A percentile compares a stretch with the other conserved stretches of the same genome.
Conservation (phyloP, 2,888 invertebrate genomes). For the Drosophila hamatofila region DNA sequence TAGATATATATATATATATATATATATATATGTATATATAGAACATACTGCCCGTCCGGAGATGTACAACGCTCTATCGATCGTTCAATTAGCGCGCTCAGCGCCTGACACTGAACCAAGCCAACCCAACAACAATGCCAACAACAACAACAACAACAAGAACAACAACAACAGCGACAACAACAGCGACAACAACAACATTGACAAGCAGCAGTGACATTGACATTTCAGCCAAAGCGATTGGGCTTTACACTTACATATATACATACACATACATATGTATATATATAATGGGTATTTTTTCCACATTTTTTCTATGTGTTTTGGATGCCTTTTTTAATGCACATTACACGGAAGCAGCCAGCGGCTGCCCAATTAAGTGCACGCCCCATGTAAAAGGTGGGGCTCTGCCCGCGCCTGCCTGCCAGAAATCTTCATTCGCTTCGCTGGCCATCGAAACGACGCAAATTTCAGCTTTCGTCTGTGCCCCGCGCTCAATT, state of each 20-base stretch:
- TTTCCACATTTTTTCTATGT: slow-evolving; percentile 25
- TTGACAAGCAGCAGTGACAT: slow-evolving; percentile 58
- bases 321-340: slow-evolving; percentile 42
- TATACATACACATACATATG: background rate
- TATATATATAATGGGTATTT: slow-evolving; percentile 14
- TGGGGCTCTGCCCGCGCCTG: slow-evolving; percentile 18
- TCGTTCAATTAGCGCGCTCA: slow-evolving; percentile 74
- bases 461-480: slow-evolving; percentile 29
- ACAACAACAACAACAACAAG: slow-evolving; percentile 17
- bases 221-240: slow-evolving; percentile 72
- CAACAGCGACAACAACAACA: background rate
- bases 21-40: slow-evolving; percentile 14
- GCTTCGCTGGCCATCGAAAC: slow-evolving; percentile 43
- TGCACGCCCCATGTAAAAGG: slow-evolving; percentile 44
- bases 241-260: slow-evolving; percentile 35
- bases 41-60: slow-evolving; percentile 24
- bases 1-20: background rate
- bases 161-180: slow-evolving; percentile 24
- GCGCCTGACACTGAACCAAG: slow-evolving; percentile 22
- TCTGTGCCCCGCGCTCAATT: slow-evolving; percentile 28
- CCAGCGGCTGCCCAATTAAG: slow-evolving; percentile 52
- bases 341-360: slow-evolving; percentile 63
- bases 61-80: slow-evolving; percentile 64
- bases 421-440: slow-evolving; percentile 22
- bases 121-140: slow-evolving; percentile 23